Base-by-base conservation (phyloP, 1,140 invertebrate genomes). In the Dinoponera quadriceps region DNA sequence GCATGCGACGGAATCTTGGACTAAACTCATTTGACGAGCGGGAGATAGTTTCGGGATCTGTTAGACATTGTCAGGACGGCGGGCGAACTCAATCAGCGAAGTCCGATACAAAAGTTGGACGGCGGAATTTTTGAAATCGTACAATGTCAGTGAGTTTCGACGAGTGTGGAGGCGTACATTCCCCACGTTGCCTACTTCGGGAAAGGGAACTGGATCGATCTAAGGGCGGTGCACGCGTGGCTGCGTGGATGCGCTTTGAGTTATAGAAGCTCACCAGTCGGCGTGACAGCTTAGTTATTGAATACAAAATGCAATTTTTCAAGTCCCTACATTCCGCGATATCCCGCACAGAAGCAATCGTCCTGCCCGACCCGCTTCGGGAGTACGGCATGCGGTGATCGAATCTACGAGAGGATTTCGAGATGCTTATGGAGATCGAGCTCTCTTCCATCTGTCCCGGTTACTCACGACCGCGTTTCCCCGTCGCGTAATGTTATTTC, bases 221-320 rank as follows among this genome's bases (percentile, higher is more conserved):
- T 63, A 77, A 77, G 62, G 55, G 65, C 74, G 51, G 29, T 44
- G 60, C 68, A 74, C 75, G 71, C 84, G 84, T 71, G 71, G 66
- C 75, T 81, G 69, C 75, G 85, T 75, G 86, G 85, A 91, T 91
- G 88, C 85, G 82, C 82, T 85, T 83, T 90, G 90, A 91, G 89
- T 91, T 91, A 88, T 91, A 90, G 85, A 65, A 85, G 86, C 86
- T 85, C 72, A 84, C 81, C 80, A 81, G 69, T 82, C 74, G 77
- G 73, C 83, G 85, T 90, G 91, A 92, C 91, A 92, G 90, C 84
- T 91, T 89, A 92, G 90, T 92, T 92, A 90, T 92, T 91, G 91
- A 92, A 92, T 92, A 90, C 90, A 91, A 91, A 92, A 91, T 91
- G 87, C 88, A 92, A 92, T 92, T 90, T 92, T 92, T 92, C 91